Percentiles rank a stretch among this genome's conserved stretches.
phyloP scores from a whole-genome alignment of 2,797 vertebrate species.

The Myotis vivesi region DNA sequence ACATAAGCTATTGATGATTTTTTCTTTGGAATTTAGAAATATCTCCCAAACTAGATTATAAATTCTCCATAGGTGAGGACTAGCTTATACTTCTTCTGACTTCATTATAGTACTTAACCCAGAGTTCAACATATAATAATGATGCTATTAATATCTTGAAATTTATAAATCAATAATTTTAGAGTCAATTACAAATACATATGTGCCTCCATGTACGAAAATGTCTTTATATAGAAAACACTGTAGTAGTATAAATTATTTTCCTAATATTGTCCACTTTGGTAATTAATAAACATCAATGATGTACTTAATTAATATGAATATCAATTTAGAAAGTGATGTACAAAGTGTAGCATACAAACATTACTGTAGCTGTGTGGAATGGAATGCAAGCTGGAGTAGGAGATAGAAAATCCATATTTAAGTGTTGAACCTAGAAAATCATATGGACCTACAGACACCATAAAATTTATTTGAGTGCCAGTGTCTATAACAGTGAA shows the following conservation, averaged over 20 bases:
- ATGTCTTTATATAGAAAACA: neutral
- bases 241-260: neutral
- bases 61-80: neutral
- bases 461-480: neutral
- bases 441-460: neutral
- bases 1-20: neutral
- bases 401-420: neutral
- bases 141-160: neutral
- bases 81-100: neutral
- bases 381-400: neutral
- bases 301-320: neutral
- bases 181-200: neutral
- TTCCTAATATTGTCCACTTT: neutral
- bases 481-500: neutral
- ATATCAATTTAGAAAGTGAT: neutral
- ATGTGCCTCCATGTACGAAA: neutral
- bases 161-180: neutral
- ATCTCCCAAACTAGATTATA: neutral
- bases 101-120: neutral
- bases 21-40: neutral
- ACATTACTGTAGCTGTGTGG: neutral
- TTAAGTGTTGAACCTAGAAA: neutral
- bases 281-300: neutral
- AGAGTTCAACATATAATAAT: neutral
- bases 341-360: neutral